Evolutionary conservation across 1,140 invertebrate species (phyloP), one percentile per base, ranked within the genome.

Genomic region (Brachionus asplanchnoidis): DNA sequence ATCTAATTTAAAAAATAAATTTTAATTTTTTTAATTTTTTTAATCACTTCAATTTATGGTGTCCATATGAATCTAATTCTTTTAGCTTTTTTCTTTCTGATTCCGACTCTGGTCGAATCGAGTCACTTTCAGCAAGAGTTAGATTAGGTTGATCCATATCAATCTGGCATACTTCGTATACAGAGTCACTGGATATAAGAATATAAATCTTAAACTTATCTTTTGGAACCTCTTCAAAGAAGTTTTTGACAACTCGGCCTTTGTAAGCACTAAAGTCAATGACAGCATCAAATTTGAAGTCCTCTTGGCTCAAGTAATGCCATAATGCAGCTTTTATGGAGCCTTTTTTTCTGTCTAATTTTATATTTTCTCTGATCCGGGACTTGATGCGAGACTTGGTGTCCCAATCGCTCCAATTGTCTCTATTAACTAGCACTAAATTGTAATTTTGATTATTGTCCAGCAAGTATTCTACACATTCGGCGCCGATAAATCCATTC

Each of bases 351-450:
- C 90, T 86, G 82, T 91, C 90, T 87, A 90, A 91, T 17, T 84
- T 86, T 12, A 90, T 85, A 50, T 88, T 87, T 42, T 73, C 56
- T 17, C 75, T 85, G 0, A 82, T 68, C 36, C 65, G 14, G 8
- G 28, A 17, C 23, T 28, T 60, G 0, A 91, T 88, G 44, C 87
- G 85, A 11, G 83, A 85, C 0, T 84, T 86, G 6, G 88, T 87
- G 86, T 91, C 90, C 89, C 89, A 91, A 85, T 91, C 90, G n/a
- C 46, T 42, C 90, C 90, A 90, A 86, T 90, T 91, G 0, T 90
- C 90, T 6, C 91, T 86, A 85, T 89, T 91, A 8, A 90, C 87
- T 6, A 90, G 53, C 0, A 91, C 85, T 14, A 82, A 84, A 44
- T 87, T 86, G 26, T 85, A 77, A 75, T 88, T 85, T 83, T 86